These are phyloP conservation scores for Loriculus beryllinus DNA, from an alignment of 2,797 vertebrate species.

Conservation along the genomic window DNA sequence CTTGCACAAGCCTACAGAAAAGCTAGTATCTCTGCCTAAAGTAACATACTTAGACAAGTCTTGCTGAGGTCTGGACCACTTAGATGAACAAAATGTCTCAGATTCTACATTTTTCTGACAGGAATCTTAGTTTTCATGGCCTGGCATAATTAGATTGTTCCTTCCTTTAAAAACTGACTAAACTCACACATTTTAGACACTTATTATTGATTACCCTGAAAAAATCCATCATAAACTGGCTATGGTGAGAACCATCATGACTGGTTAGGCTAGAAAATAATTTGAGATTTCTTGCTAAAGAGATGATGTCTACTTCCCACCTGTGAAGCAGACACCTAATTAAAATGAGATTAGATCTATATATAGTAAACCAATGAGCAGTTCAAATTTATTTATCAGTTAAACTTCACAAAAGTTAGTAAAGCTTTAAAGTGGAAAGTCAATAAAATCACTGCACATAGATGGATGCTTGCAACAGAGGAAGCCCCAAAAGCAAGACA, in stretches of 20 bases:
- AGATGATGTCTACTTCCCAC: neutral
- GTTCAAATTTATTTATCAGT: slow-evolving; percentile 12
- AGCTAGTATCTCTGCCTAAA: neutral
- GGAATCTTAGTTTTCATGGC: neutral
- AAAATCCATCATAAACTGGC: neutral
- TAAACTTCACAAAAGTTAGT: slow-evolving; percentile 14
- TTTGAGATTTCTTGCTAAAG: neutral
- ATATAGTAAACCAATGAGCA: neutral
- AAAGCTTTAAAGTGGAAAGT: slow-evolving; percentile 33
- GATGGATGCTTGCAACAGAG: neutral
- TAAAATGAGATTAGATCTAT: neutral
- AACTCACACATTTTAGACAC: neutral
- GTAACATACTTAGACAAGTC: neutral
- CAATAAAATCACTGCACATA: neutral
- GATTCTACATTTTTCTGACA: neutral
- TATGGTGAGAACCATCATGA: neutral
- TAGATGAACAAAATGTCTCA: neutral
- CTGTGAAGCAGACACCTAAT: neutral
- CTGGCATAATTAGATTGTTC: neutral
- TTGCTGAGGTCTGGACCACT: neutral
- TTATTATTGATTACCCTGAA: neutral
- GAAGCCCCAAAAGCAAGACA: neutral
- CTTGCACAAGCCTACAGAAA: neutral
- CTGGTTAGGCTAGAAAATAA: neutral
- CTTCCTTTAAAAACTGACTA: neutral